These are phyloP conservation scores for Dendrolimus pini DNA, from an alignment of 2,888 invertebrate species.

Conservation along the genomic window DNA sequence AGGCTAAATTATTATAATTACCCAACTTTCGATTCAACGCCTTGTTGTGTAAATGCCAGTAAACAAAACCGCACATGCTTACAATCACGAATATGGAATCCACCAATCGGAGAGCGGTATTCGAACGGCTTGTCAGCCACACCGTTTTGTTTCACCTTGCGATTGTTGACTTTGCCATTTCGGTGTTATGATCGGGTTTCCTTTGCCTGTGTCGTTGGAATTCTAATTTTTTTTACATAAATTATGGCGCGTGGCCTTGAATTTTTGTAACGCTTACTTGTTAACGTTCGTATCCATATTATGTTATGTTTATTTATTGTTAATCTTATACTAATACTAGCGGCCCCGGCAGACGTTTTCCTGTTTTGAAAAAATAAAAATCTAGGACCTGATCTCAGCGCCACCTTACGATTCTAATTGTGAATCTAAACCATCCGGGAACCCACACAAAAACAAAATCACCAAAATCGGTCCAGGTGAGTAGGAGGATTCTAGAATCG, in stretches of 20 bases:
- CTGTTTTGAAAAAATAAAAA: too few species aligned
- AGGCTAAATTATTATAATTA: slow-evolving; percentile 2
- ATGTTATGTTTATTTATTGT: background rate
- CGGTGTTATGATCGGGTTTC: background rate
- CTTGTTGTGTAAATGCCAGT: slow-evolving; percentile 2
- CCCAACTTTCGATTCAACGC: slow-evolving; percentile 1
- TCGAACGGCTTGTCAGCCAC: slow-evolving; percentile 36
- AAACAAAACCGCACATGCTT: slow-evolving; percentile 18
- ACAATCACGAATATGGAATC: slow-evolving; percentile 18
- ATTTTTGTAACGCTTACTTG: slow-evolving; percentile 19
- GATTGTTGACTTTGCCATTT: background rate
- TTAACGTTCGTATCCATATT: background rate
- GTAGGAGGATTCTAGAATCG: too few species aligned
- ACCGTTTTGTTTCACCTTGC: slow-evolving; percentile 14
- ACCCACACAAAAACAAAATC: too few species aligned
- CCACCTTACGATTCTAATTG: too few species aligned
- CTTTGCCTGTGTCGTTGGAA: slow-evolving; percentile 6
- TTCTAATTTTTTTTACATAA: slow-evolving; percentile 16
- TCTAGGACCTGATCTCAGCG: too few species aligned
- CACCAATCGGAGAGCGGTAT: slow-evolving; percentile 26
- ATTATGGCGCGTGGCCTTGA: slow-evolving; percentile 15
- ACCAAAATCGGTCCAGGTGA: too few species aligned
- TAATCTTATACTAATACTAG: background rate
- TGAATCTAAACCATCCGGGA: too few species aligned
- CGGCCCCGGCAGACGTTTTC: too few species aligned